A percentile compares a stretch with the other conserved stretches of the same genome.
These are phyloP conservation scores for Pyrochroa serraticornis DNA, from an alignment of 2,888 invertebrate species.

Conservation along the genomic window DNA sequence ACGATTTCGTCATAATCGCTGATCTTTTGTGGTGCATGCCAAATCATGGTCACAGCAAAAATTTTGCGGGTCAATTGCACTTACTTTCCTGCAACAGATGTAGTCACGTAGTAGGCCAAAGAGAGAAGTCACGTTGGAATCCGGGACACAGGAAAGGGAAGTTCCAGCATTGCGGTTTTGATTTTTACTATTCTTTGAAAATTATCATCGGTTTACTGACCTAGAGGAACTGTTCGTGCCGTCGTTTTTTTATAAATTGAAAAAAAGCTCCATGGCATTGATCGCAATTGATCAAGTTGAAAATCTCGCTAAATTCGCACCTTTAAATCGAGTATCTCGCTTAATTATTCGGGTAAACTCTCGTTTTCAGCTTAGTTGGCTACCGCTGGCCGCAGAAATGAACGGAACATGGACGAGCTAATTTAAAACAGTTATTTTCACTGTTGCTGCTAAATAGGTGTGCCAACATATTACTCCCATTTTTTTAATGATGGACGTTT, in stretches of 20 bases:
- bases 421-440: conserved; percentile 37
- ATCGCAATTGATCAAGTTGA: too few relatives aligned
- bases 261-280: too few relatives aligned
- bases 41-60: not conserved
- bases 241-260: not conserved
- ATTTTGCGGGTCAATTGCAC: conserved; percentile 38
- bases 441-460: conserved; percentile 31
- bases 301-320: too few relatives aligned
- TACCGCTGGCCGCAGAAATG: conserved; percentile 7
- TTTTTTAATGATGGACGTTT: too few relatives aligned
- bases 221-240: conserved; percentile 1
- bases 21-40: too few relatives aligned
- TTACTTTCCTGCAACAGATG: conserved; percentile 42
- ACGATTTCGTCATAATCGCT: too few relatives aligned
- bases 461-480: conserved; percentile 20
- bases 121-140: conserved; percentile 32
- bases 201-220: conserved; percentile 8
- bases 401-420: conserved; percentile 26
- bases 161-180: conserved; percentile 24
- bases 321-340: not conserved
- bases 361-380: conserved; percentile 12
- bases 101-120: conserved; percentile 44
- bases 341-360: conserved; percentile 18
- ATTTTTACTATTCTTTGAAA: conserved; percentile 23
- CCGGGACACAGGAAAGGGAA: conserved; percentile 34